Conservation (phyloP, 2,888 invertebrate genomes). For the Neocrepidodera transversa region DNA sequence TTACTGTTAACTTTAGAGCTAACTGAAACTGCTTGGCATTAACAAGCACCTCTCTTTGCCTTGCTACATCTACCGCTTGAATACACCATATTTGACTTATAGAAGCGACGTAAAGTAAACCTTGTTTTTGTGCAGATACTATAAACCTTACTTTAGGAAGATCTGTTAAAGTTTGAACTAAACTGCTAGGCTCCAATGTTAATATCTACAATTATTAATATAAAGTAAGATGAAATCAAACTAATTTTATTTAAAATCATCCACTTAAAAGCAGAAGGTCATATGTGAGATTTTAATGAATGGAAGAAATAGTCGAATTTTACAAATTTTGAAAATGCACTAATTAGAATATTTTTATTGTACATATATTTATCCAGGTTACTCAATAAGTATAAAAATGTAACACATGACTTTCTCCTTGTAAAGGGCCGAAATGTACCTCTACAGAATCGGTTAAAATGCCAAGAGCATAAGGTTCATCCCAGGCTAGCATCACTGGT, state of each 20-base stretch:
- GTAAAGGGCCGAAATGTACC: too few species aligned
- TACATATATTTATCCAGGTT: too few species aligned
- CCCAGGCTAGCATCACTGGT: slow-evolving; percentile 82
- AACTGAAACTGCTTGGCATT: slow-evolving; percentile 93
- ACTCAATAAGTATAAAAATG: too few species aligned
- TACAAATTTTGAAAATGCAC: too few species aligned
- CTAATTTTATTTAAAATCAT: too few species aligned
- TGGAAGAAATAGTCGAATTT: too few species aligned
- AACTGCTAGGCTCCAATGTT: slow-evolving; percentile 79
- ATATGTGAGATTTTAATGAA: too few species aligned
- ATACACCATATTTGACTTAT: slow-evolving; percentile 90
- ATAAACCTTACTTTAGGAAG: slow-evolving; percentile 77
- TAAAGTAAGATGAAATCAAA: background rate
- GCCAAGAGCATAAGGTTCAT: slow-evolving; percentile 91
- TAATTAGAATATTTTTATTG: too few species aligned
- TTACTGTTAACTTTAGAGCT: slow-evolving; percentile 88
- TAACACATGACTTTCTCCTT: too few species aligned
- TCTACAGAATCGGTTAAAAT: slow-evolving; percentile 84
- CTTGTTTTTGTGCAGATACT: slow-evolving; percentile 72
- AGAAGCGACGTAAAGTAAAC: slow-evolving; percentile 86
- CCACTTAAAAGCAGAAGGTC: too few species aligned
- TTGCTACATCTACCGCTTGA: slow-evolving; percentile 78
- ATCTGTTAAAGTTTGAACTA: slow-evolving; percentile 83
- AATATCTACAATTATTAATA: slow-evolving; percentile 64
- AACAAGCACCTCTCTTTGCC: slow-evolving; percentile 84